Evolutionary conservation across 2,113 vertebrate genomes (phyloP), one percentile per base, ranked within the genome.

Genomic region (Bufo gargarizans): DNA sequence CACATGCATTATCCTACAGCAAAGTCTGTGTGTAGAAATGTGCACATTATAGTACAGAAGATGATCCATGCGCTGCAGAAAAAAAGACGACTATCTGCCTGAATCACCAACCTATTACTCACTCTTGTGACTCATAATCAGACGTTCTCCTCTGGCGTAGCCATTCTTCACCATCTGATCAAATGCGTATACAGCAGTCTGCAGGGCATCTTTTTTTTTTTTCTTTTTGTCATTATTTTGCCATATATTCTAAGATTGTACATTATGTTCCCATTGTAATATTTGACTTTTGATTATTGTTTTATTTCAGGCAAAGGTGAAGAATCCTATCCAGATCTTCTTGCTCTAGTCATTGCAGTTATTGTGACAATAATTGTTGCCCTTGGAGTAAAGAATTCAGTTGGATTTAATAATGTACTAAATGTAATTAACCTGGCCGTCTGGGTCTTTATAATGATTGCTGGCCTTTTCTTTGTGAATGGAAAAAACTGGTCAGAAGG

Each of bases 401-500:
- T 99, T 91, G 96, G 96, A 13, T 95, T 99, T 93, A 99, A 99
- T 94, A 99, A 99, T 0, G 90, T 99, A 79, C 95, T 99, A 74
- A 99, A 99, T 0, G 91, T 97, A 78, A 94, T 99, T 85, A 99
- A 99, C 91, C 89, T 99, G 93, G 94, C 94, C 3, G 98, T 97
- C 20, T 99, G 98, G 98, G 90, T 96, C 89, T 99, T 99, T 94
- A 97, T 98, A 91, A 95, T 99, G 94, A 94, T 98, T 1, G 96
- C 97, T 0, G 97, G 98, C 10, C 95, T 98, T 87, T 97, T 99
- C 93, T 99, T 98, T 74, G 84, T 99, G 90, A 97, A 96, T 2
- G 92, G 94, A 56, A 92, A 94, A 87, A 97, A 99, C 93, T 99
- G 98, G 98, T 95, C 95, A 5, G 94, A 95, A 59, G 98, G 97